Evolutionary conservation across 2,113 vertebrate genomes (phyloP).

Genomic region (Nesogale talazaci): DNA sequence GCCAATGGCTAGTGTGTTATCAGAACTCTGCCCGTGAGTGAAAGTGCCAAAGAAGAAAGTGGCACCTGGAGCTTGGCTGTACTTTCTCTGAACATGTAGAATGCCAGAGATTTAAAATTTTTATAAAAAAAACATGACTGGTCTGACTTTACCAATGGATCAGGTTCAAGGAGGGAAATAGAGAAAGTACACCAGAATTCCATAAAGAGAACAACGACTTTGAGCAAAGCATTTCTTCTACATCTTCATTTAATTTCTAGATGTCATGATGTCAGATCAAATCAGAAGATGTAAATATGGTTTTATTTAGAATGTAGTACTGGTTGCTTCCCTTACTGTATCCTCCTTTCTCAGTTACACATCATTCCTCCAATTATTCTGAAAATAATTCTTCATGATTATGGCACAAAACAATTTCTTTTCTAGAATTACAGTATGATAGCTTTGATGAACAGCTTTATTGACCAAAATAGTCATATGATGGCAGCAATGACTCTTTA

Average conservation of each 20-base stretch:
- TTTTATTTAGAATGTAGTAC: not conserved
- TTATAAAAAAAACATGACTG: conserved; percentile 25
- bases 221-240: not conserved
- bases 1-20: not conserved
- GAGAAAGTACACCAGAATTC: not conserved
- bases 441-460: no score
- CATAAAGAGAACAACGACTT: not conserved
- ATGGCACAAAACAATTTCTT: not conserved
- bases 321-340: not conserved
- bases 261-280: not conserved
- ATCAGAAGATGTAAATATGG: not conserved
- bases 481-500: no score
- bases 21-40: conserved; percentile 43
- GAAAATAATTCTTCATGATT: not conserved
- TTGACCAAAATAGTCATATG: no score
- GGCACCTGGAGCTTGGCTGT: conserved; percentile 24
- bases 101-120: conserved; percentile 11
- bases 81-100: conserved; percentile 1
- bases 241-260: not conserved
- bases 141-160: conserved; percentile 31
- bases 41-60: conserved; percentile 59
- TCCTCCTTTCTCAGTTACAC: not conserved
- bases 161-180: not conserved
- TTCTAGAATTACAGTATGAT: not conserved
- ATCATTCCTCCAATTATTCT: not conserved